Evolutionary conservation across 2,888 invertebrate species (phyloP).

Genomic region (Chrysodeixis includens): DNA sequence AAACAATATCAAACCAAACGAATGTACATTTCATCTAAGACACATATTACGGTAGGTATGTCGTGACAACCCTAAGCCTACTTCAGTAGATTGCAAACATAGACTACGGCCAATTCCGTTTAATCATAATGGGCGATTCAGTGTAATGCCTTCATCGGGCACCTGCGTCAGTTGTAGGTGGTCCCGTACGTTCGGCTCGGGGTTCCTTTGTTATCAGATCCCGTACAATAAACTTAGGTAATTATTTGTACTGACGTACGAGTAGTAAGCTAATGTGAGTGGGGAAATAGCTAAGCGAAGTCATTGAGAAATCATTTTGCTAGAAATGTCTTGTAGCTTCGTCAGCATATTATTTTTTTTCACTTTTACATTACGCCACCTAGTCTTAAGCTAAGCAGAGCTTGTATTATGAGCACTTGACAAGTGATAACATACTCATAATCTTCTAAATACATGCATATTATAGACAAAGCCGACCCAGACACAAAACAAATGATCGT

Average conservation of each 20-base stretch:
- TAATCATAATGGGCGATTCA: conserved; percentile 85
- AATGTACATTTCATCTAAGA: too few relatives aligned
- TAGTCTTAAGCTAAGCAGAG: too few relatives aligned
- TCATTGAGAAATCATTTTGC: neutral
- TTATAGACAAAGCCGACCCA: too few relatives aligned
- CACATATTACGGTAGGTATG: conserved; percentile 7
- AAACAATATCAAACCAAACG: too few relatives aligned
- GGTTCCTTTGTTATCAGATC: conserved; percentile 58
- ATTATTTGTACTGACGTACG: conserved; percentile 46
- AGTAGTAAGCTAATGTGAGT: conserved; percentile 30
- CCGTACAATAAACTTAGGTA: conserved; percentile 50
- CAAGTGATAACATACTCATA: too few relatives aligned
- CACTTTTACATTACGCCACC: too few relatives aligned
- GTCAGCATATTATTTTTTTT: too few relatives aligned
- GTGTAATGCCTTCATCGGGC: conserved; percentile 86
- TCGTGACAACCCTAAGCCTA: conserved; percentile 46
- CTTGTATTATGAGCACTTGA: too few relatives aligned
- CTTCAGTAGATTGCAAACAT: conserved; percentile 83
- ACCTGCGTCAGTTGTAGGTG: conserved; percentile 75
- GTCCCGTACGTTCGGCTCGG: conserved; percentile 54
- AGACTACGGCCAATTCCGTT: conserved; percentile 75
- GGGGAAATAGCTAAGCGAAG: conserved; percentile 9
- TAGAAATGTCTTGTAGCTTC: neutral
- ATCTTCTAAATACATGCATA: too few relatives aligned
- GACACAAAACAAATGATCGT: too few relatives aligned